Evolutionary conservation across 2,888 invertebrate species (phyloP).

Genomic region (Latheticus oryzae): DNA sequence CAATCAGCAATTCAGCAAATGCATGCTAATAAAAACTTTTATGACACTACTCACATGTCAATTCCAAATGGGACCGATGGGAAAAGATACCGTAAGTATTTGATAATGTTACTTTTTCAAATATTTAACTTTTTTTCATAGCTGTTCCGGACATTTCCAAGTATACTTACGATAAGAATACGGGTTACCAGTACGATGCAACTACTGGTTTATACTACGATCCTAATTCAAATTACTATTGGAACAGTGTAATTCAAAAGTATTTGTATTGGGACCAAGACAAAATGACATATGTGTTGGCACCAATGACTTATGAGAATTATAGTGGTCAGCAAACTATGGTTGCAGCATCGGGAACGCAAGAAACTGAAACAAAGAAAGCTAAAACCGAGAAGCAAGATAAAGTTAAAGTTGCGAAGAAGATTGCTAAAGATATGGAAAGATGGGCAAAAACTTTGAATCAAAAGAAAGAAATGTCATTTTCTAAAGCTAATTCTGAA

Average conservation of each 20-base stretch:
- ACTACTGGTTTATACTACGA: conserved; percentile 96
- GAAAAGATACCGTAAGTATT: conserved; percentile 72
- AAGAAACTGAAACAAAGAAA: conserved; percentile 72
- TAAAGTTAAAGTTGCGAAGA: conserved; percentile 97
- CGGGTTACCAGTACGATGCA: conserved; percentile 96
- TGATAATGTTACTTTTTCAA: too few relatives aligned
- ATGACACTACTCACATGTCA: conserved; percentile 66
- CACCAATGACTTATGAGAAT: conserved; percentile 60
- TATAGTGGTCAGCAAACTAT: conserved; percentile 43
- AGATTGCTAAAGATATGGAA: conserved; percentile 95
- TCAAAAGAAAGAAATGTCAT: conserved; percentile 87
- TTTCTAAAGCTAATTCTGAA: conserved; percentile 50
- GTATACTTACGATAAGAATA: conserved; percentile 93
- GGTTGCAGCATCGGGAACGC: conserved; percentile 49
- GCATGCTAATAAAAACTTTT: conserved; percentile 65
- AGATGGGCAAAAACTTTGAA: conserved; percentile 97
- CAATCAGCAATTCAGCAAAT: conserved; percentile 84
- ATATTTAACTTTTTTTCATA: conserved; percentile 47
- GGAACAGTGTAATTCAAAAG: conserved; percentile 88
- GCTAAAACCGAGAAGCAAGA: conserved; percentile 84
- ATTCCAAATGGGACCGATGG: conserved; percentile 74
- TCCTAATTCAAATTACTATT: conserved; percentile 95
- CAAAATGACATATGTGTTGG: conserved; percentile 73
- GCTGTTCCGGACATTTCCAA: conserved; percentile 88
- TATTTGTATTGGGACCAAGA: conserved; percentile 96